These are phyloP conservation scores for Acanthurus leucopareius DNA, from an alignment of 2,797 vertebrate genomes.

Conservation along the genomic window DNA sequence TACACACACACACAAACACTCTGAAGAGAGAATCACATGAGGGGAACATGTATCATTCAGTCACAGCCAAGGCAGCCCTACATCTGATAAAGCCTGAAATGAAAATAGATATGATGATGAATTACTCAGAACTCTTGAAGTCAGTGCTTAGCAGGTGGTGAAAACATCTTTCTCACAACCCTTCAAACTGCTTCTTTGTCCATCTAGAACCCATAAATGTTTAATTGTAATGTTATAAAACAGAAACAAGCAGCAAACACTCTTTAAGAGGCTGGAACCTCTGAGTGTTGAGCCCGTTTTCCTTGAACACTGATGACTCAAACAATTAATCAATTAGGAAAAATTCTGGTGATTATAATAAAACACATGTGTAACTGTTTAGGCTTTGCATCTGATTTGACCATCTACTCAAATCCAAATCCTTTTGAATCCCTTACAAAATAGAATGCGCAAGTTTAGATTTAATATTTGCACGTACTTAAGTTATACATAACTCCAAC, in stretches of 20 bases:
- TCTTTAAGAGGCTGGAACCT: background rate
- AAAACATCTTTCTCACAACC: background rate
- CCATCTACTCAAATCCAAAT: constrained; percentile 10
- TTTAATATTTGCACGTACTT: constrained; percentile 5
- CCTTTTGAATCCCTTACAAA: background rate
- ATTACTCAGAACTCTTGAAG: background rate
- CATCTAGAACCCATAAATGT: background rate
- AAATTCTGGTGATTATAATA: background rate
- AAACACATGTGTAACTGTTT: background rate
- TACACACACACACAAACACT: background rate
- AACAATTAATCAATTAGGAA: background rate
- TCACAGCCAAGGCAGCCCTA: constrained; percentile 29
- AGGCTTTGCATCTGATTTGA: background rate
- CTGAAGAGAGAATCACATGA: constrained; percentile 44
- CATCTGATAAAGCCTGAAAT: constrained; percentile 19
- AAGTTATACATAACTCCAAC: constrained; percentile 8
- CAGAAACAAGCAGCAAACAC: background rate
- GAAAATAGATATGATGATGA: constrained; percentile 32
- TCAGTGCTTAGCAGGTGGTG: background rate
- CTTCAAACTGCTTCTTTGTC: too few relatives aligned
- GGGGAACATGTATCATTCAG: constrained; percentile 25
- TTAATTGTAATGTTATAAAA: background rate
- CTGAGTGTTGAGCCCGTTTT: background rate
- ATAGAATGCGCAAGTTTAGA: background rate
- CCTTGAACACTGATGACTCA: background rate